phyloP scores from a whole-genome alignment of 64 coral and sea anemone genomes.

The Pocillopora verrucosa region DNA sequence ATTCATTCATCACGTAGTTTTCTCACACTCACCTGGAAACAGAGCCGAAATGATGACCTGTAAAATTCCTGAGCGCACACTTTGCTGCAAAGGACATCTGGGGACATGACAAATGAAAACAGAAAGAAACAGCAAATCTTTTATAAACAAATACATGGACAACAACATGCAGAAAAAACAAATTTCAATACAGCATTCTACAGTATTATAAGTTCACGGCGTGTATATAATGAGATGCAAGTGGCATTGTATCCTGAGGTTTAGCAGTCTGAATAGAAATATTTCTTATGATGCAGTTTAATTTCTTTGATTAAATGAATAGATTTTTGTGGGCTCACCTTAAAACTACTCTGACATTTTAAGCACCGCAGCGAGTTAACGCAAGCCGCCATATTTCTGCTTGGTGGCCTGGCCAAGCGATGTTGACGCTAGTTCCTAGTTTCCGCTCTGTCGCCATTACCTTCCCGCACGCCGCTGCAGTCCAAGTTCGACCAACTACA shows the following conservation, averaged over 20 bases:
- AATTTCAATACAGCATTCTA: too few species aligned
- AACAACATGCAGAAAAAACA: too few species aligned
- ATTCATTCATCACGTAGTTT: background rate
- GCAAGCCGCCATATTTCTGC: conserved; percentile 18
- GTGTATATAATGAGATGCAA: too few species aligned
- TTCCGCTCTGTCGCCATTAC: too few species aligned
- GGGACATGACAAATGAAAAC: background rate
- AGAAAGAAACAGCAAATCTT: background rate
- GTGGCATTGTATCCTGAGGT: too few species aligned
- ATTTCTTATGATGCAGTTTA: background rate
- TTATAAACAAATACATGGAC: background rate
- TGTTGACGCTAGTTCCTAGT: too few species aligned
- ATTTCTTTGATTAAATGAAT: background rate
- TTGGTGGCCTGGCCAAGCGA: background rate
- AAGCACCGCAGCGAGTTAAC: background rate
- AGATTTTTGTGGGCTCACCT: background rate
- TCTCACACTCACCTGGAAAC: background rate
- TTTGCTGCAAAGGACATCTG: conserved; percentile 1
- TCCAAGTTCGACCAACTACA: too few species aligned
- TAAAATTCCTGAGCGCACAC: background rate
- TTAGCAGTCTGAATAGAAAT: too few species aligned
- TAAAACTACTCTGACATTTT: conserved; percentile 6
- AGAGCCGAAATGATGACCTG: background rate
- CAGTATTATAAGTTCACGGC: too few species aligned
- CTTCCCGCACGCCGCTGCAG: too few species aligned